phyloP scores from a whole-genome alignment of 2,113 vertebrate genomes.

The Gallinago jamesoni region DNA sequence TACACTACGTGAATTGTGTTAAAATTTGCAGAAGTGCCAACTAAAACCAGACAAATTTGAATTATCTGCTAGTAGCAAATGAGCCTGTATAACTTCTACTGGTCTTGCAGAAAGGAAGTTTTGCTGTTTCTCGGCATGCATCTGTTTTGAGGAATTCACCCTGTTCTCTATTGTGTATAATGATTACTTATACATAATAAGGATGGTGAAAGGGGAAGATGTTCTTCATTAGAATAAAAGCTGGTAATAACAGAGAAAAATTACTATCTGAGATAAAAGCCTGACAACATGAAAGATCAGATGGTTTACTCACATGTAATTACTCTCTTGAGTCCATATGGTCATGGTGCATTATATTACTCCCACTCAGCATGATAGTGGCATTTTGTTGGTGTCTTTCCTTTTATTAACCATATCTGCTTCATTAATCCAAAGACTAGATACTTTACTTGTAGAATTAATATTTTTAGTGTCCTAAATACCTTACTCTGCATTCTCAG shows the following conservation, averaged over 20 bases:
- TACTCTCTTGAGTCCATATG: constrained; percentile 24
- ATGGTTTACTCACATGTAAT: constrained; percentile 40
- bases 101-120: background rate
- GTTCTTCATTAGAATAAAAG: constrained; percentile 47
- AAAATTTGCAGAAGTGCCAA: background rate
- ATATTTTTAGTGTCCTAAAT: background rate
- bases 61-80: background rate
- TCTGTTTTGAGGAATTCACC: constrained; percentile 1
- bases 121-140: background rate
- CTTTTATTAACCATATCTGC: background rate
- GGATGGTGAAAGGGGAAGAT: background rate
- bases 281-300: constrained; percentile 43
- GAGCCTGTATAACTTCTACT: background rate
- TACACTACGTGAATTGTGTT: background rate
- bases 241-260: constrained; percentile 41
- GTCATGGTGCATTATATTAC: background rate
- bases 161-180: background rate
- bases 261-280: constrained; percentile 29
- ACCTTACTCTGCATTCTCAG: background rate
- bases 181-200: constrained; percentile 28
- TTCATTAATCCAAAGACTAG: background rate
- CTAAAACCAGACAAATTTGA: background rate
- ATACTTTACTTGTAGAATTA: background rate
- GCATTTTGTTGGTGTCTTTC: constrained; percentile 10
- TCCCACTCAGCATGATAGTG: background rate